Evolutionary conservation across 1,140 invertebrate species (phyloP).

Genomic region (Cyphomyrmex costatus): DNA sequence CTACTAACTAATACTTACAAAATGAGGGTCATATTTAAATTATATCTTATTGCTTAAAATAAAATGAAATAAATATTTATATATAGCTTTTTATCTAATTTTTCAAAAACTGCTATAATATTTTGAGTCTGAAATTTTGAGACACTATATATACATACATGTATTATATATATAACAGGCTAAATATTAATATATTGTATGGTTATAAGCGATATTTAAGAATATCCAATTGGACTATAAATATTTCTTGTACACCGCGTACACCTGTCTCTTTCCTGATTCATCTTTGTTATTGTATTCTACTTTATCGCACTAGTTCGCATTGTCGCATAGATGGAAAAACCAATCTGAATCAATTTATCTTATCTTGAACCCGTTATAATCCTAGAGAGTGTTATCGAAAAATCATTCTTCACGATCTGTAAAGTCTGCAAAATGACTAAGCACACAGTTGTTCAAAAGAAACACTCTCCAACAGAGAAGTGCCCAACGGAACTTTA

Average conservation of each 20-base stretch:
- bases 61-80: too few relatives aligned
- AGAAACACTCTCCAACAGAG: slow-evolving; percentile 14
- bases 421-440: slow-evolving; percentile 28
- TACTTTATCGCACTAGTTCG: background rate
- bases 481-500: slow-evolving; percentile 31
- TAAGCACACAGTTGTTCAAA: background rate
- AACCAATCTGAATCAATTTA: slow-evolving; percentile 12
- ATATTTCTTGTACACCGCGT: background rate
- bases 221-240: background rate
- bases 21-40: too few relatives aligned
- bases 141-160: too few relatives aligned
- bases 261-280: background rate
- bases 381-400: background rate
- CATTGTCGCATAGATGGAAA: background rate
- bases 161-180: too few relatives aligned
- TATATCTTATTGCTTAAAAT: too few relatives aligned
- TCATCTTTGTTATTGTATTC: background rate
- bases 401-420: slow-evolving; percentile 15
- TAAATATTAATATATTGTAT: background rate
- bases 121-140: too few relatives aligned
- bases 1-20: too few relatives aligned
- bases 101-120: too few relatives aligned
- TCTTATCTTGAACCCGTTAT: background rate
- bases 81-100: too few relatives aligned
- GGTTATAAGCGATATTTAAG: background rate